These are phyloP conservation scores for Smutsia gigantea DNA, from an alignment of 2,797 vertebrate species.

Conservation along the genomic window DNA sequence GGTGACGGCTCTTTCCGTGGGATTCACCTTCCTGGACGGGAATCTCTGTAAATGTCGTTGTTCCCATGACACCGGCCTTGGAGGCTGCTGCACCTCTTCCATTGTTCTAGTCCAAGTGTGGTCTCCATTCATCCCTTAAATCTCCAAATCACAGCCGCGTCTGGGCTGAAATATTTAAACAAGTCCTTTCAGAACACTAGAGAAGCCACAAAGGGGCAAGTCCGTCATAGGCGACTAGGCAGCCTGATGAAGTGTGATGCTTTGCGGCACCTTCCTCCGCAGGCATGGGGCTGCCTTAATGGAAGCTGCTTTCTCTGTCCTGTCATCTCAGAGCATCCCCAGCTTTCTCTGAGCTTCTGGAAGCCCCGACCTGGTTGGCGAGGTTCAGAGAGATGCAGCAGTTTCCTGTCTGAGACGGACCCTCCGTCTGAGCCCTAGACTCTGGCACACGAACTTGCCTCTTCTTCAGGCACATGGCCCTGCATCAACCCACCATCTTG, in stretches of 20 bases:
- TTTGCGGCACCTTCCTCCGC: neutral
- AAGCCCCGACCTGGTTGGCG: neutral
- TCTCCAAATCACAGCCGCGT: neutral
- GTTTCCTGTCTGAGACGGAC: neutral
- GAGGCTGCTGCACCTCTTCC: neutral
- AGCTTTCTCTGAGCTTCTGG: neutral
- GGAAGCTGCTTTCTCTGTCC: neutral
- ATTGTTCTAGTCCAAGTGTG: neutral
- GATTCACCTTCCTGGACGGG: neutral
- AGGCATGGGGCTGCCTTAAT: neutral
- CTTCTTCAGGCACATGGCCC: neutral
- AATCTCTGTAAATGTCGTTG: neutral
- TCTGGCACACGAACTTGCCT: neutral
- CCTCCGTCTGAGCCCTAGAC: neutral
- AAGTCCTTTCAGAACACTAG: neutral
- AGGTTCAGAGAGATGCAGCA: neutral
- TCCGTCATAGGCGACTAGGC: neutral
- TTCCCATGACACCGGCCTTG: neutral
- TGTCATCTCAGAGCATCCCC: neutral
- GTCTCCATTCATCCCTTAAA: neutral
- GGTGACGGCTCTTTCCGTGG: neutral
- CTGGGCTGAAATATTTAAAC: neutral
- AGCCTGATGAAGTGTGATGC: neutral
- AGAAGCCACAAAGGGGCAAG: neutral
- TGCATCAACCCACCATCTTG: neutral